A percentile compares a stretch with the other conserved stretches of the same genome.
Evolutionary conservation across 1,140 invertebrate genomes (phyloP).

Genomic region (Ceratoteleas bidentatus): DNA sequence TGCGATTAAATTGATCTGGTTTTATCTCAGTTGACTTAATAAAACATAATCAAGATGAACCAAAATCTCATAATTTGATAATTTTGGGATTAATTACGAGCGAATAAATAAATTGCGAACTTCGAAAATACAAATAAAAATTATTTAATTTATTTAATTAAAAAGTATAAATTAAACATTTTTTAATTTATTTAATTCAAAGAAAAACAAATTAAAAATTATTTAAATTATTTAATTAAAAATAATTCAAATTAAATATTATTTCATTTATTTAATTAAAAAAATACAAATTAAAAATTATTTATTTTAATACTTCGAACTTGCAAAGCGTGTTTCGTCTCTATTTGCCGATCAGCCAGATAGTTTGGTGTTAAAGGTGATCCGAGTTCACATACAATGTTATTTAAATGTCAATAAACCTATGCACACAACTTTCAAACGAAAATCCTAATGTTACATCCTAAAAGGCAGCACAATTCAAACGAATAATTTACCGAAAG

Average conservation of each 20-base stretch:
- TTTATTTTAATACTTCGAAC: constrained; percentile 12
- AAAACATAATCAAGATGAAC: no score
- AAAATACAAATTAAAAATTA: constrained; percentile 1
- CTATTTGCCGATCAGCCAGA: constrained; percentile 27
- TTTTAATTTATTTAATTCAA: no score
- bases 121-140: constrained; percentile 1
- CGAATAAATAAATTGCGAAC: neutral
- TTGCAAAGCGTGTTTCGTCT: constrained; percentile 14
- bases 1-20: no score
- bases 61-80: no score
- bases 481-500: constrained; percentile 43
- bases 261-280: no score
- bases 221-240: no score
- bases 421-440: constrained; percentile 42
- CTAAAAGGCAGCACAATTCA: constrained; percentile 43
- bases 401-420: constrained; percentile 53
- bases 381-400: constrained; percentile 29
- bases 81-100: no score
- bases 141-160: no score
- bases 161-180: no score
- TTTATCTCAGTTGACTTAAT: no score
- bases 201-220: no score
- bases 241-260: no score
- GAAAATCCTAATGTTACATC: constrained; percentile 52
- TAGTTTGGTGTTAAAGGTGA: constrained; percentile 51